Conservation (phyloP, 2,888 invertebrate genomes). For the Xylota segnis region DNA sequence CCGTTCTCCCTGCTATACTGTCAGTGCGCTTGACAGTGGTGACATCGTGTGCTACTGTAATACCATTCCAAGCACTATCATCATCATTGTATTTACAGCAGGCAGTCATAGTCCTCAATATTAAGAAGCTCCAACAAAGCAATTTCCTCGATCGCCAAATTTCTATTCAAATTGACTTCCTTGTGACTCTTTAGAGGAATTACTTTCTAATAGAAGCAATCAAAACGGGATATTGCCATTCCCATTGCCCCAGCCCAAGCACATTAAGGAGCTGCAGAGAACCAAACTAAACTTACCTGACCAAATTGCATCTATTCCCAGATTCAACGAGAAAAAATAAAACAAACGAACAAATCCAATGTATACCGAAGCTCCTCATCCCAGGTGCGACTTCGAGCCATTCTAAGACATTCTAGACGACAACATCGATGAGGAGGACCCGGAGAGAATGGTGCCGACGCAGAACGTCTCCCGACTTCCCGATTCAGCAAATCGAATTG, state of each 20-base stretch:
- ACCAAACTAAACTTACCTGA: slow-evolving; percentile 58
- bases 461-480: slow-evolving; percentile 65
- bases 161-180: slow-evolving; percentile 76
- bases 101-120: slow-evolving; percentile 59
- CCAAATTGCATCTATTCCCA: slow-evolving; percentile 75
- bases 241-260: slow-evolving; percentile 65
- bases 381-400: slow-evolving; percentile 75
- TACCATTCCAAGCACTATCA: slow-evolving; percentile 51
- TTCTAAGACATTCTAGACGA: slow-evolving; percentile 68
- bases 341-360: slow-evolving; percentile 24
- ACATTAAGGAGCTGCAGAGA: slow-evolving; percentile 48
- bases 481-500: slow-evolving; percentile 78
- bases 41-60: slow-evolving; percentile 41
- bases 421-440: slow-evolving; percentile 16
- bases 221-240: slow-evolving; percentile 76
- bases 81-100: slow-evolving; percentile 23
- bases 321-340: slow-evolving; percentile 41
- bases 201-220: slow-evolving; percentile 77
- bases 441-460: slow-evolving; percentile 7
- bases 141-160: slow-evolving; percentile 75
- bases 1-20: slow-evolving; percentile 27
- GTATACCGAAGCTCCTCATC: slow-evolving; percentile 48
- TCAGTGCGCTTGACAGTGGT: not conserved
- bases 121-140: slow-evolving; percentile 62
- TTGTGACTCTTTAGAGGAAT: slow-evolving; percentile 77